Evolutionary conservation across 2,113 vertebrate species (phyloP).

Genomic region (Antechinus stuartii): DNA sequence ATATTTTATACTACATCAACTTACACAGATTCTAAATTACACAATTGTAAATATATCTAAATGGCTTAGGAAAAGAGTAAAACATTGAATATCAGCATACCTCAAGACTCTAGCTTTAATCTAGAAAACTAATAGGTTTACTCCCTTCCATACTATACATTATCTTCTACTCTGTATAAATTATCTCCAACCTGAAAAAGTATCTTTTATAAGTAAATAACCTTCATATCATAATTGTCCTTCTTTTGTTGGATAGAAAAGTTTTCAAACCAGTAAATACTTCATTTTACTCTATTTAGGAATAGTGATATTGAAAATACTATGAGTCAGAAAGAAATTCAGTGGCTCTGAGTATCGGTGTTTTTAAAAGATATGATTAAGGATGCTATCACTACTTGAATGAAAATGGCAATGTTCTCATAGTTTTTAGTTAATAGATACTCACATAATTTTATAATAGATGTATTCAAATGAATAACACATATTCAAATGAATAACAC

Average conservation of each 20-base stretch:
- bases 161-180: slow-evolving; percentile 32
- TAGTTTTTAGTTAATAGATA: not conserved
- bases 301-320: not conserved
- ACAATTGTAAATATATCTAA: slow-evolving; percentile 23
- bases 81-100: slow-evolving; percentile 53
- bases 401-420: not conserved
- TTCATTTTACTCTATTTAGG: not conserved
- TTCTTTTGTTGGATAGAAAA: not conserved
- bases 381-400: not conserved
- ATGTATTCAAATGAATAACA: not conserved
- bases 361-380: not conserved
- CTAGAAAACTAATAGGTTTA: slow-evolving; percentile 55
- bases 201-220: slow-evolving; percentile 2
- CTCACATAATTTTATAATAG: not conserved
- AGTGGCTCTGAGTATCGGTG: not conserved
- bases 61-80: slow-evolving; percentile 7
- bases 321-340: not conserved
- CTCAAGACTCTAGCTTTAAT: slow-evolving; percentile 45
- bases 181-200: slow-evolving; percentile 49
- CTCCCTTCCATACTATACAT: not conserved
- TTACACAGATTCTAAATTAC: slow-evolving; percentile 7
- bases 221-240: not conserved
- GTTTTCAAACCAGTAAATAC: not conserved
- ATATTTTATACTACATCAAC: not conserved
- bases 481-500: not conserved